Evolutionary conservation across 2,888 invertebrate species (phyloP), one percentile per base, ranked within the genome.

Genomic region (Phragmatobia fuliginosa): DNA sequence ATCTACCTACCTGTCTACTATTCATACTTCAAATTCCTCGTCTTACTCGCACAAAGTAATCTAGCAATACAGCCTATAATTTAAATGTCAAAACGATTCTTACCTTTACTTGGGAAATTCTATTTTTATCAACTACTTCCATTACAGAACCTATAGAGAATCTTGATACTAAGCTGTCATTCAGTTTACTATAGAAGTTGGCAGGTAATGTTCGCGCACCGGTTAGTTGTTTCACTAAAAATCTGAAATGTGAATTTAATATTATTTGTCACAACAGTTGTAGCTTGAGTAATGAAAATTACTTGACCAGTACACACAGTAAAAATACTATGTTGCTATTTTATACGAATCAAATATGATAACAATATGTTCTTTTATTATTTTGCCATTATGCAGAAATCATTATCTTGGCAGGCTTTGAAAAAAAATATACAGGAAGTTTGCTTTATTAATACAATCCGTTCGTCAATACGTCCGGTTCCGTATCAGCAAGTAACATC

Each of bases 41-140:
- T 33, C 7, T 33, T 7, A 33, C 7, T 18, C 31, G 18, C 6
- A 1, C 11, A 52, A 49, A n/a, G 7, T 14, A 52, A 52, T n/a
- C n/a, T 49, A 10, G 11, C 11, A n/a, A 25, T 52, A 25, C 49
- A 52, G 49, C 11, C 11, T 52, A 10, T n/a, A 25, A 52, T 52
- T 25, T 11, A 25, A 25, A 4, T 25, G 4, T 11, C 25, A 25
- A 25, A 14, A 52, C 52, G 52, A 25, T 11, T 52, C 7, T 56
- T 74, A 94, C 94, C 91, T 97, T 97, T 79, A 98, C 98, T 94
- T 98, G 98, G 25, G 98, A 99, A 85, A 99, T 99, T 83, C 98
- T 97, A 95, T 98, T 98, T 92, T 99, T 99, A 92, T 99, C 99
- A 0, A 99, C 98, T 62, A 99, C 98, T 95, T 99, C 99, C 87